Evolutionary conservation across 2,113 vertebrate genomes (phyloP), one percentile per base, ranked within the genome.

Genomic region (Australoheros scitulus): DNA sequence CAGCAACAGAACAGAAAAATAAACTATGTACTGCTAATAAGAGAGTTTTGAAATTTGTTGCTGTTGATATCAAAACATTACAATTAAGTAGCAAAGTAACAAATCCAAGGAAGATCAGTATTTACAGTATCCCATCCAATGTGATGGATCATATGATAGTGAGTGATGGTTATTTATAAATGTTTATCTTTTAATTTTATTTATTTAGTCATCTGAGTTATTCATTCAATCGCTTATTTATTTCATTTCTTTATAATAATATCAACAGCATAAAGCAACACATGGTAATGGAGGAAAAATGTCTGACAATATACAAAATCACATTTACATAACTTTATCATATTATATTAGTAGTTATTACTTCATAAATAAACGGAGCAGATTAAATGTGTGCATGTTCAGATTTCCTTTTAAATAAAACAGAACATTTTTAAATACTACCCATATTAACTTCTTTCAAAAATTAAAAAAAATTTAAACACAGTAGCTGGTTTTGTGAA

Each of bases 321-420:
- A 70, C 5, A 4, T 4, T 2, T n/a, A 18, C 26, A 55, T 18
- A 55, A n/a, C 20, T 8, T 55, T 20, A 18, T 26, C 18, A 55
- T 8, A 55, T 72, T 55, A 72, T 55, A 55, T 34, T 55, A 18
- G 3, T 4, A 1, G 11, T 29, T 55, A 32, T 72, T 72, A 72
- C 26, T 29, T 72, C 6, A 72, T 55, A 72, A 55, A 72, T 72
- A 55, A 72, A 72, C 26, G 32, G 17, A 17, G 32, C 17, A 32
- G 32, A 11, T 32, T 52, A 72, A 52, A 72, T 52, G 26, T n/a
- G 17, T 24, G 50, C 65, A 32, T 32, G 65, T 55, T 55, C 9
- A 13, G 47, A 72, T 32, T 32, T 72, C 47, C 32, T 11, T 55
- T 72, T 32, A 72, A 72, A 72, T 72, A 72, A 72, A 72, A 72